Base-by-base conservation (phyloP, 2,888 invertebrate species). In the Acrocera orbiculus region DNA sequence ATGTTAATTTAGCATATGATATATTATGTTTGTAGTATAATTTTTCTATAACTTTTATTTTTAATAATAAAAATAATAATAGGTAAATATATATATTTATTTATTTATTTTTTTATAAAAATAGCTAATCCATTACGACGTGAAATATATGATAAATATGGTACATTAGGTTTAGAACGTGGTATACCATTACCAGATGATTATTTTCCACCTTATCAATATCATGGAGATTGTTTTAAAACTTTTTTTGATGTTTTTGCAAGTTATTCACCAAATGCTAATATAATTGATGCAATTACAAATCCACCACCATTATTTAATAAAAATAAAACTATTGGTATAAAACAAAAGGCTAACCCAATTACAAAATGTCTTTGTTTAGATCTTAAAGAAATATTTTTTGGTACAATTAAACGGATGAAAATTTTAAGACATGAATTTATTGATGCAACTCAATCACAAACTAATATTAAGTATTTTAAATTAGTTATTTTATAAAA, bases 61-160 rank as follows among this genome's bases (percentile, higher is more conserved):
- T 28, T 16, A 17, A 9, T 10, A n/a, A 17, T 16, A 5, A 16
- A 16, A 15, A 15, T 10, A 16, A 9, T 16, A 29, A 10, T 17
- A 17, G 16, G 16, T 16, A 13, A 10, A 25, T 13, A n/a, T 9
- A 6, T n/a, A 5, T 5, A 20, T 27, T 5, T 29, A 5, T 27
- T 11, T 19, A 4, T 55, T 30, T 16, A 11, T 16, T 16, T n/a
- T 6, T 8, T 14, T 34, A 7, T 5, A 4, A 23, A 23, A n/a
- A 24, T 20, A 47, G 47, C 71, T 2, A 64, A 78, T 54, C 69
- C 76, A 26, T 59, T 72, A 40, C 61, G 61, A 39, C 65, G 80
- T 36, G 76, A 83, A 10, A 71, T 87, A 11, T 92, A 79, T 61
- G 87, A 90, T 58, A 81, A 83, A 48, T 89, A 79, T 57, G 90